Base-by-base conservation (phyloP, 2,113 vertebrate species). In the Mesembrinibis cayennensis region DNA sequence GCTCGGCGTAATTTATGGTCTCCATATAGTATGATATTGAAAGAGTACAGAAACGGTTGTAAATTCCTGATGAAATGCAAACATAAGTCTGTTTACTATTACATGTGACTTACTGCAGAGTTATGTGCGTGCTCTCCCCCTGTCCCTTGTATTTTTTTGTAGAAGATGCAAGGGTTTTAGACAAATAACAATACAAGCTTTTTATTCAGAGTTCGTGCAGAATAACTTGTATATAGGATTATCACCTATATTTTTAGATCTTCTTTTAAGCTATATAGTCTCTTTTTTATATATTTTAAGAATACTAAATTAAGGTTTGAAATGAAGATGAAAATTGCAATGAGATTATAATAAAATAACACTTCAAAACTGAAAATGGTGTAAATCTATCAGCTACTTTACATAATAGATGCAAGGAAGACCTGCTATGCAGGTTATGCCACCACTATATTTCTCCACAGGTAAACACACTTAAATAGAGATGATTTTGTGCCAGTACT, bases 31-130 rank as follows among this genome's bases (percentile, higher is more conserved):
- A 27, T 1, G 3, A 55, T 74, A 83, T 22, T 67, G 82, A 80
- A 76, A 38, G 29, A 89, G 17, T 55, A 81, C 16, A 70, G 90
- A 74, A 93, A 80, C 30, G 12, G 62, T 55, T 81, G 32, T 50
- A 90, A 78, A 87, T 67, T 84, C 55, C 72, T n/a, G 63, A 63
- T 56, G 63, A 90, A 92, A 90, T 32, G 32, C 50, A 81, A 96
- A 58, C 9, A 1, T 59, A 84, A 76, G 21, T 70, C 70, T 91
- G 62, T 92, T 91, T 73, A 58, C 22, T 69, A 76, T 82, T 90
- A 86, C 82, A 52, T 27, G 18, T 70, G 70, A 92, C 81, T 94
- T 82, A 90, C 55, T 47, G 55, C 32, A 44, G 29, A 47, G 29
- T 52, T 82, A 59, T 12, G 38, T 1, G 1, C 0, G 4, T 7